Base-by-base conservation (phyloP, 2,888 invertebrate species). In the Empis stercorea region DNA sequence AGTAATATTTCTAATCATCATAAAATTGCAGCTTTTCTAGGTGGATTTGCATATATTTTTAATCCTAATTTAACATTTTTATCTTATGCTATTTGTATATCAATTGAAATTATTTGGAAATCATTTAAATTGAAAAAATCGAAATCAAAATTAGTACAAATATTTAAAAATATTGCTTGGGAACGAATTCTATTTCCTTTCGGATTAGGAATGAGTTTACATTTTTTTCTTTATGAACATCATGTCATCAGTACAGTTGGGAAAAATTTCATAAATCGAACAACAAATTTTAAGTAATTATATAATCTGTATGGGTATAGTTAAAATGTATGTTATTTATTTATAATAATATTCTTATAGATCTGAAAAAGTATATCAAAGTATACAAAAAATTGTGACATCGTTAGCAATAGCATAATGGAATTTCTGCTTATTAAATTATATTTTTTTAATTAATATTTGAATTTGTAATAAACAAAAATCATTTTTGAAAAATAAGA, bases 51-150 rank as follows among this genome's bases (percentile, higher is more conserved):
- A 7, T 65, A 55, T 43, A 39, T 53, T 7, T 56, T 57, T 30
- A 56, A 53, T 47, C 60, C 65, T 1, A 60, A 58, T 44, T 43
- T 55, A 5, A 54, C 56, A 1, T 46, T 63, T 4, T 48, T 63
- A 10, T 54, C 59, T 23, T 63, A 59, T 51, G 57, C 54, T 0
- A 14, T 61, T 7, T 45, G 60, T 15, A 50, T 58, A 36, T 51
- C 57, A 11, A 49, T 55, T 13, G 57, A 59, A 16, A 55, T 58
- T 3, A 15, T 54, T 15, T 61, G 57, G 56, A 49, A 44, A 16
- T 14, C 48, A 10, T 49, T 46, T 4, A 42, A 48, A 13, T 41
- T 15, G 15, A 17, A 38, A 6, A 50, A 51, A 23, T 13, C 20
- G 13, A 23, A 23, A 15, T 23, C 23, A 23, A n/a, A 30, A 23